Base-by-base conservation (phyloP, 1,140 invertebrate genomes). In the Ylistrum balloti region DNA sequence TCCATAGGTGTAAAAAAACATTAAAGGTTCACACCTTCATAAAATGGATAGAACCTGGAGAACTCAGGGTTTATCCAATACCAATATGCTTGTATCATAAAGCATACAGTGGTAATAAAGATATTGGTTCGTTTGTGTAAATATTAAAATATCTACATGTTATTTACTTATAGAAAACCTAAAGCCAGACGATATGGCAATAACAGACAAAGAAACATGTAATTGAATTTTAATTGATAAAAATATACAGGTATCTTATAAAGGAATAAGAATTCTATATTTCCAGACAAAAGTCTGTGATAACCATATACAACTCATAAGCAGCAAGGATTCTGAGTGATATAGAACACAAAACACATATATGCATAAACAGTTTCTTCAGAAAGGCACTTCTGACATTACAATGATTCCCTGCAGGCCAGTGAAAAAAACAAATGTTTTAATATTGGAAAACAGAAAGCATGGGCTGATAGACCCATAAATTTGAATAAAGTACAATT, bases 401-500 rank as follows among this genome's bases (percentile, higher is more conserved):
- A 38, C 35, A 38, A 7, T 38, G 13, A 38, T 38, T 38, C 35
- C 35, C 35, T 1, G 56, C 41, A 45, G 20, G 56, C 17, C n/a
- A 74, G n/a, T n/a, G 28, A n/a, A 45, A 45, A 45, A 38, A 38
- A 38, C 13, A 13, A 13, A 38, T 13, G 13, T 38, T 7, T 13
- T 13, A 38, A 74, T 28, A 74, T 74, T 45, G 41, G 17, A 22
- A 74, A 74, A 74, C 5, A 28, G 56, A 74, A 5, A 74, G 56
- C 0, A 74, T 7, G 22, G 28, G 22, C 28, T 28, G 56, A 74
- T 74, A 17, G 9, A 17, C 9, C 28, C 22, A 74, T 28, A 74
- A 74, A n/a, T 74, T 74, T 28, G 41, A 45, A 45, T 45, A 45
- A 45, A 45, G n/a, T 74, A n/a, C n/a, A n/a, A n/a, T n/a, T n/a